Evolutionary conservation across 2,888 invertebrate genomes (phyloP), one percentile per base, ranked within the genome.

Genomic region (Yponomeuta cagnagella): DNA sequence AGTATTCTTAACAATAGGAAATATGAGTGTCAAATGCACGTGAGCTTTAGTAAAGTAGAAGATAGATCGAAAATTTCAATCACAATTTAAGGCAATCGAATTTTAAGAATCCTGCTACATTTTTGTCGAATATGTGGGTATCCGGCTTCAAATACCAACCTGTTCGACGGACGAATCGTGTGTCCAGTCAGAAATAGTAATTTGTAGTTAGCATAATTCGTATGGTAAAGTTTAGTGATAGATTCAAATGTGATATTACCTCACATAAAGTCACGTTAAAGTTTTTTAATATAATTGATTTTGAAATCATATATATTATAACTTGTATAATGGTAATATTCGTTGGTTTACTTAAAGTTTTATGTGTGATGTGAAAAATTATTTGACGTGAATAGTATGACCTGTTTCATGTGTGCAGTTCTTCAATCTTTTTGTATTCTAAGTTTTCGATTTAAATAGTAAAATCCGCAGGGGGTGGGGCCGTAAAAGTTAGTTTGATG

Each of bases 161-260:
- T 43, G 48, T 48, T 52, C 23, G 23, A 23, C 68, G 8, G n/a
- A 65, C 65, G 12, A 30, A 48, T 30, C 48, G 30, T 23, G 10
- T 48, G 31, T 66, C 8, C 10, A 10, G 12, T 33, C 66, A 15
- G 15, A 58, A 30, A 23, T 23, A 65, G 30, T 65, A 65, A 23
- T 23, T 10, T n/a, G 68, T 68, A 68, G 68, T 48, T 68, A 68
- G 68, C 9, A 10, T 68, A 68, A 68, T 68, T 48, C 9, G 37
- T 68, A 30, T 48, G 15, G 68, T 68, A 10, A 43, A 58, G 52
- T 58, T 58, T 33, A 66, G 66, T 66, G 66, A 66, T 66, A 66
- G 66, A 37, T 12, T 33, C 66, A 66, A 58, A 48, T 68, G 48
- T 68, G 68, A 68, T 68, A 68, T 68, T 66, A 66, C 66, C 37